Percentiles rank a stretch among this genome's conserved stretches.
Conservation (phyloP, 2,113 vertebrate genomes). For the Phylloscopus trochiloides region DNA sequence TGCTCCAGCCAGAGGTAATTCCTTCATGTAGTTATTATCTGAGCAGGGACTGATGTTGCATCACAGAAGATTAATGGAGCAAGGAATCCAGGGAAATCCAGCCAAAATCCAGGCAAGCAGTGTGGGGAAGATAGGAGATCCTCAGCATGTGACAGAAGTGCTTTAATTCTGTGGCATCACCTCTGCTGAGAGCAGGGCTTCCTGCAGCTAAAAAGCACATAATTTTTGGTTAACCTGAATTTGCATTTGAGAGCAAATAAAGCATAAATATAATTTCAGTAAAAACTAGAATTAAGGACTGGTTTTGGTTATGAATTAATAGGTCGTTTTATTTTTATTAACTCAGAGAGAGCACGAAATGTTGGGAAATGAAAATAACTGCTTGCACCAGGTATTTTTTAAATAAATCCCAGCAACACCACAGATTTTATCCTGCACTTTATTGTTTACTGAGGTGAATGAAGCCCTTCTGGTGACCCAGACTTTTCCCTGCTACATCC, state of each 20-base stretch:
- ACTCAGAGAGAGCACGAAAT: fast-evolving
- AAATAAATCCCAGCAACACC: not conserved
- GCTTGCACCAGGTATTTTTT: not conserved
- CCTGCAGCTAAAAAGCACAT: not conserved
- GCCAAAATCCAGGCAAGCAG: not conserved
- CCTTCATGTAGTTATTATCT: not conserved
- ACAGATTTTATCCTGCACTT: constrained; percentile 8
- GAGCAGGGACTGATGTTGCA: not conserved
- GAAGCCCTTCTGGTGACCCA: not conserved
- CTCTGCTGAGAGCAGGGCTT: not conserved
- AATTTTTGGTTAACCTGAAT: not conserved
- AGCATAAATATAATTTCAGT: not conserved
- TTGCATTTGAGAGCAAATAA: not conserved
- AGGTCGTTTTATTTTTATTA: not conserved
- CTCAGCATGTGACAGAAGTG: fast-evolving
- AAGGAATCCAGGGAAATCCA: not conserved
- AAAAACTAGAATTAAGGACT: not conserved
- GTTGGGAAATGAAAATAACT: not conserved
- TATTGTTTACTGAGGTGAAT: not conserved
- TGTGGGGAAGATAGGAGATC: not conserved
- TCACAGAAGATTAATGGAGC: not conserved
- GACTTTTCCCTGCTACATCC: not conserved
- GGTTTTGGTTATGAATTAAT: not conserved
- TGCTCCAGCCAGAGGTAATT: not conserved
- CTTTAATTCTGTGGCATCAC: not conserved